Evolutionary conservation across 2,888 invertebrate genomes (phyloP).

Genomic region (Cantharis rustica): DNA sequence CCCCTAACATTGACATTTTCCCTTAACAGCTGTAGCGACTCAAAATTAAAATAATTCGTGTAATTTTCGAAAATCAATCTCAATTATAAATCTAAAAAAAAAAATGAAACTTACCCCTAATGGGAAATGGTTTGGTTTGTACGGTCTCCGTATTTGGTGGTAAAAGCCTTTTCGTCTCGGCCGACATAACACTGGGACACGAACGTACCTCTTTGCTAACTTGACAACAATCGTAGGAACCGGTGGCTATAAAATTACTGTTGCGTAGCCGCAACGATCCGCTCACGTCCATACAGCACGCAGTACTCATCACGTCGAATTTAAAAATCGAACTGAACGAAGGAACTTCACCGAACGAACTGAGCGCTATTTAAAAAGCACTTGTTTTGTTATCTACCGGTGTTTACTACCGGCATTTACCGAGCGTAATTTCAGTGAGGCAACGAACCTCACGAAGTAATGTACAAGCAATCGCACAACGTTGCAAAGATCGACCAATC

Average conservation of each 20-base stretch:
- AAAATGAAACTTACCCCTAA: conserved; percentile 67
- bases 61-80: not conserved
- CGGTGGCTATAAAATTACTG: conserved; percentile 43
- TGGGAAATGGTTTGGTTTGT: conserved; percentile 87
- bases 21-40: conserved; percentile 10
- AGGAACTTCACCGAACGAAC: not conserved
- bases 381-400: not conserved
- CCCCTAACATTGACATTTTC: conserved; percentile 21
- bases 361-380: not conserved
- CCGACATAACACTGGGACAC: conserved; percentile 74
- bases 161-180: conserved; percentile 67
- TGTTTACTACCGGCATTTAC: conserved; percentile 6
- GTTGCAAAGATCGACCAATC: conserved; percentile 19
- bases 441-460: conserved; percentile 8
- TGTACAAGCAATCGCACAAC: conserved; percentile 24
- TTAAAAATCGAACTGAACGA: not conserved
- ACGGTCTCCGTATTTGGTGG: conserved; percentile 84
- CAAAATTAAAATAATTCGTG: not conserved
- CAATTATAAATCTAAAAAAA: too few species aligned
- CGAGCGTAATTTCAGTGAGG: conserved; percentile 12
- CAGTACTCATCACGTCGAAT: conserved; percentile 45
- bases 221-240: conserved; percentile 44
- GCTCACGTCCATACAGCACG: conserved; percentile 48
- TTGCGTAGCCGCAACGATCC: conserved; percentile 54
- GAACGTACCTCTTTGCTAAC: conserved; percentile 50